A percentile compares a stretch with the other conserved stretches of the same genome.
Evolutionary conservation across 2,888 invertebrate species (phyloP).

Genomic region (Cheilosia impressa): DNA sequence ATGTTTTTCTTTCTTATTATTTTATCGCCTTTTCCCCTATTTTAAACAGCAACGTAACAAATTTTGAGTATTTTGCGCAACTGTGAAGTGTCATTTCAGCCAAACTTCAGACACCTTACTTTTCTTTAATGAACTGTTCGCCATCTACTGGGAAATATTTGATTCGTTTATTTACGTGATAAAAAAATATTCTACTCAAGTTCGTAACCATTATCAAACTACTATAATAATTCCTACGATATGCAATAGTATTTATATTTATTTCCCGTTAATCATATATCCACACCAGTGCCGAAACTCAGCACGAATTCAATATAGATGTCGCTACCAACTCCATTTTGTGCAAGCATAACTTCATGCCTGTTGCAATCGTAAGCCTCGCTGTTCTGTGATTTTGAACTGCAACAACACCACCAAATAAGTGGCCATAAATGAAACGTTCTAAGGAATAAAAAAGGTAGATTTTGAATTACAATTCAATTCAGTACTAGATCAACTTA

Average conservation of each 20-base stretch:
- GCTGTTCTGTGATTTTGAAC: slow-evolving; percentile 86
- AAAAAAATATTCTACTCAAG: too few relatives aligned
- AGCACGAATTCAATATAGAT: not conserved
- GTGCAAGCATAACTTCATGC: not conserved
- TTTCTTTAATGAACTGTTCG: too few relatives aligned
- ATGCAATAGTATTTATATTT: not conserved
- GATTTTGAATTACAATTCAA: slow-evolving; percentile 48
- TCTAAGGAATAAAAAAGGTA: slow-evolving; percentile 83
- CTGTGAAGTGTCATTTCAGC: too few relatives aligned
- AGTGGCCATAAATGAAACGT: slow-evolving; percentile 89
- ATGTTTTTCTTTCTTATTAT: too few relatives aligned
- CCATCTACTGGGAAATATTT: too few relatives aligned
- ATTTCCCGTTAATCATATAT: not conserved
- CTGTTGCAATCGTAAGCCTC: slow-evolving; percentile 84
- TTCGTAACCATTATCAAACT: not conserved
- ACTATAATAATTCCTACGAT: not conserved
- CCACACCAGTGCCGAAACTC: not conserved
- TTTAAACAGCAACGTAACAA: too few relatives aligned
- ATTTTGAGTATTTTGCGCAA: too few relatives aligned
- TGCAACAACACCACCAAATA: slow-evolving; percentile 90
- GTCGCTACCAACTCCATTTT: not conserved
- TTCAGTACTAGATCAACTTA: slow-evolving; percentile 81
- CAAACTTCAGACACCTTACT: too few relatives aligned
- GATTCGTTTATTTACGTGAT: too few relatives aligned
- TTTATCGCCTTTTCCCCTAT: too few relatives aligned